These are phyloP conservation scores for Aulostomus chinensis DNA, from an alignment of 2,797 vertebrate genomes.

Conservation along the genomic window DNA sequence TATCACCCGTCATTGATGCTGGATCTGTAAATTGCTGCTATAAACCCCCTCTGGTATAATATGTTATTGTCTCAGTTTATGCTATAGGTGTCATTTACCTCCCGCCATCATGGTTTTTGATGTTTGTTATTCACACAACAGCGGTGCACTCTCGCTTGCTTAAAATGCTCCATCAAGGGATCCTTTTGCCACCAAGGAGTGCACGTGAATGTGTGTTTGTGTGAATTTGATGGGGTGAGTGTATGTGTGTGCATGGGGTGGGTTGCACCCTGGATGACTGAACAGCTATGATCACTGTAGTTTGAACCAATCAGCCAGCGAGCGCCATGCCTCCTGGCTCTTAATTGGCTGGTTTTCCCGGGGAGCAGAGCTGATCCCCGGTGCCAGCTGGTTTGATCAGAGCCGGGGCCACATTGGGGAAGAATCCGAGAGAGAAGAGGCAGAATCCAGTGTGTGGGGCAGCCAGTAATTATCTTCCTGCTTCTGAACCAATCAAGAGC, in stretches of 20 bases:
- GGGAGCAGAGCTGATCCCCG: constrained; percentile 70
- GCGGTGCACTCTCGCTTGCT: constrained; percentile 37
- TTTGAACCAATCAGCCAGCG: constrained; percentile 75
- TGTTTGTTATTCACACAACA: constrained; percentile 24
- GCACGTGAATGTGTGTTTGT: constrained; percentile 17
- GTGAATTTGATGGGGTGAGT: constrained; percentile 30
- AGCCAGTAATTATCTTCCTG: constrained; percentile 55
- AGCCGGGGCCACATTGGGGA: constrained; percentile 56
- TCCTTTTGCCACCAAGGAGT: constrained; percentile 18
- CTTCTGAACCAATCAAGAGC: constrained; percentile 58
- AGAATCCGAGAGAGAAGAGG: constrained; percentile 42
- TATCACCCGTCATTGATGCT: background rate
- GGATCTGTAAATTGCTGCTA: no score
- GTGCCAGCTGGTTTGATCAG: constrained; percentile 68
- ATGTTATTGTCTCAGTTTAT: constrained; percentile 5
- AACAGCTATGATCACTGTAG: constrained; percentile 42
- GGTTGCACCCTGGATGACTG: constrained; percentile 51
- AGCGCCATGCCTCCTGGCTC: constrained; percentile 65
- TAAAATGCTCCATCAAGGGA: constrained; percentile 44
- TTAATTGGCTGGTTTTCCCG: constrained; percentile 78
- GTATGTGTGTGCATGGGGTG: no score
- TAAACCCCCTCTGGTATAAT: background rate
- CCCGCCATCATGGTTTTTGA: constrained; percentile 8
- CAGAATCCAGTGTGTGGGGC: constrained; percentile 31
- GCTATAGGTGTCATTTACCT: constrained; percentile 5